Base-by-base conservation (phyloP, 2,888 invertebrate genomes). In the Hypomecis punctinalis region DNA sequence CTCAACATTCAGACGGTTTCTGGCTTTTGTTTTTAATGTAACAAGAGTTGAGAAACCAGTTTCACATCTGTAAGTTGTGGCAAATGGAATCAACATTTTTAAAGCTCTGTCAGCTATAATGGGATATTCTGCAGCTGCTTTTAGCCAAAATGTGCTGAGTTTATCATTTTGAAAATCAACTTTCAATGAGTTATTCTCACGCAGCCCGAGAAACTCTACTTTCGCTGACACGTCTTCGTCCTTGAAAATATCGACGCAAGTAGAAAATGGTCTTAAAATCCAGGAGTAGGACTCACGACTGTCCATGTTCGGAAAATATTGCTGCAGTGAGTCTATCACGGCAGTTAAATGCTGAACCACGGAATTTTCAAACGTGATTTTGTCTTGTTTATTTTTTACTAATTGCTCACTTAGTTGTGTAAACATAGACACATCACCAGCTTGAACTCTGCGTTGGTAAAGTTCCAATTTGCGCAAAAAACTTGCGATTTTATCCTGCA, bases 371-470 rank as follows among this genome's bases (percentile, higher is more conserved):
- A 71, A 73, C 67, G 66, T 66, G 67, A 70, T 69, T 73, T 71
- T 37, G 46, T 68, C 37, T 62, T 47, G 67, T 65, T 68, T 35
- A 5, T 8, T 59, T 59, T 68, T 70, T 66, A 68, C 51, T 40
- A 66, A 68, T 68, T 68, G 68, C 66, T 69, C 65, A 70, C 70
- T n/a, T 13, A 73, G 66, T 72, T 72, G 71, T 68, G 68, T 68
- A 67, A 72, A 67, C 68, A 74, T 73, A 39, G 68, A 68, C 63
- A 70, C 69, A 73, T 73, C 70, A 11, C 61, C 71, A 40, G 60
- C 72, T 65, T 74, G 68, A 1, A 73, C 68, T 70, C 68, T 71
- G 36, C 71, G 67, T 72, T 73, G 67, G 67, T 69, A 74, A 71
- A 73, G 71, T 74, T 68, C 66, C 61, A 70, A 70, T 71, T 45